Conservation (phyloP, 2,113 vertebrate genomes). For the Sapajus apella region DNA sequence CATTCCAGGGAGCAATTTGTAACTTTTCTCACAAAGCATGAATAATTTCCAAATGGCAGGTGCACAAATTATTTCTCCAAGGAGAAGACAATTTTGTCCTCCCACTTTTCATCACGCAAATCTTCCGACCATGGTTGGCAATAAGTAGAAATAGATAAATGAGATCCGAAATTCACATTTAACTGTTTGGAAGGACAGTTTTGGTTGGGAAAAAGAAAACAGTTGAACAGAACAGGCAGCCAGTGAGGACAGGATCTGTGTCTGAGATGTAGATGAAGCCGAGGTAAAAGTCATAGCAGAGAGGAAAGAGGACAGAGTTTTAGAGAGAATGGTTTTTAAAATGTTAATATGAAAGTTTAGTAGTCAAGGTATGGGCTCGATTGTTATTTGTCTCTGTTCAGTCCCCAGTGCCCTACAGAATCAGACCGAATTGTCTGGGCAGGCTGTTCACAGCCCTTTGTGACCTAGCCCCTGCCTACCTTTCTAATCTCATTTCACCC, state of each 20-base stretch:
- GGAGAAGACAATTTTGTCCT: slow-evolving; percentile 63
- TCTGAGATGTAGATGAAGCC: neutral
- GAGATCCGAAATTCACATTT: slow-evolving; percentile 7
- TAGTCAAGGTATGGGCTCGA: neutral
- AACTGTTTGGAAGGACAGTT: slow-evolving; percentile 12
- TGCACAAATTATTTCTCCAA: slow-evolving; percentile 62
- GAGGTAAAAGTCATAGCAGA: neutral
- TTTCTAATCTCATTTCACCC: neutral
- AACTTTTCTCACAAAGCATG: slow-evolving; percentile 41
- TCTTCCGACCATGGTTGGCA: slow-evolving; percentile 13
- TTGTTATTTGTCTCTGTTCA: neutral
- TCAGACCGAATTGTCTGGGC: neutral
- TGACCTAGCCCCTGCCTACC: neutral
- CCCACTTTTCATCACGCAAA: slow-evolving; percentile 53
- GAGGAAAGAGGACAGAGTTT: neutral
- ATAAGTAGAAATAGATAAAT: slow-evolving; percentile 15
- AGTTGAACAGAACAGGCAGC: neutral
- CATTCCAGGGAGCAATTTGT: neutral
- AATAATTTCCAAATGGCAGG: slow-evolving; percentile 64
- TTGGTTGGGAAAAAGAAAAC: neutral
- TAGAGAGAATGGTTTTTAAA: neutral
- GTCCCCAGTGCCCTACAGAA: neutral
- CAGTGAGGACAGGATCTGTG: neutral
- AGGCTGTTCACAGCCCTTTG: neutral
- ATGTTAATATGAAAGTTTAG: neutral